Percentiles rank a stretch among this genome's conserved stretches.
Conservation (phyloP, 2,113 vertebrate species). For the Apaloderma vittatum region DNA sequence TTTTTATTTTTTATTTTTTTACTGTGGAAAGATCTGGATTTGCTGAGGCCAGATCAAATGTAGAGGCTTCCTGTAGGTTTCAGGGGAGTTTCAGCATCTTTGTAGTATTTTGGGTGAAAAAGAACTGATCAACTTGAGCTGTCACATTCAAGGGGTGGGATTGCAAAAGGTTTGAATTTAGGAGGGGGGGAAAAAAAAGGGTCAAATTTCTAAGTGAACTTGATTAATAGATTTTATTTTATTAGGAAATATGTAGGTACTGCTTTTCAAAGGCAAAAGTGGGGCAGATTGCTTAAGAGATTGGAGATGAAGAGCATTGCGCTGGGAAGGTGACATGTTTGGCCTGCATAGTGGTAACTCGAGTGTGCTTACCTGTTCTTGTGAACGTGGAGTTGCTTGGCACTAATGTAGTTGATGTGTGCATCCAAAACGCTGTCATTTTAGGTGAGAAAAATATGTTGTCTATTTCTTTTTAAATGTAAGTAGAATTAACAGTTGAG, state of each 20-base stretch:
- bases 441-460: background rate
- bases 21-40: too few relatives aligned
- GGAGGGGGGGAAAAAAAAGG: too few relatives aligned
- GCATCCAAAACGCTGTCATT: background rate
- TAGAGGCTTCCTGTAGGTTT: background rate
- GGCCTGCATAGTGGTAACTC: background rate
- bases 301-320: background rate
- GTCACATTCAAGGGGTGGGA: background rate
- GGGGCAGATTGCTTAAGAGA: background rate
- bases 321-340: background rate
- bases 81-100: background rate
- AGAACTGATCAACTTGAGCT: background rate
- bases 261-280: background rate
- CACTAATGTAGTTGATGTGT: background rate
- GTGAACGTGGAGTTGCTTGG: background rate
- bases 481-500: background rate
- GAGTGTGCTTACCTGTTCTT: accelerated
- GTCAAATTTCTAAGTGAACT: too few relatives aligned
- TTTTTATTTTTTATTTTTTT: too few relatives aligned
- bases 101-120: background rate
- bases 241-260: background rate
- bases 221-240: background rate
- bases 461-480: background rate
- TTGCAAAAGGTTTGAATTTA: background rate
- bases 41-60: background rate